phyloP scores from a whole-genome alignment of 1,140 invertebrate genomes.

The Trichonephila inaurata region DNA sequence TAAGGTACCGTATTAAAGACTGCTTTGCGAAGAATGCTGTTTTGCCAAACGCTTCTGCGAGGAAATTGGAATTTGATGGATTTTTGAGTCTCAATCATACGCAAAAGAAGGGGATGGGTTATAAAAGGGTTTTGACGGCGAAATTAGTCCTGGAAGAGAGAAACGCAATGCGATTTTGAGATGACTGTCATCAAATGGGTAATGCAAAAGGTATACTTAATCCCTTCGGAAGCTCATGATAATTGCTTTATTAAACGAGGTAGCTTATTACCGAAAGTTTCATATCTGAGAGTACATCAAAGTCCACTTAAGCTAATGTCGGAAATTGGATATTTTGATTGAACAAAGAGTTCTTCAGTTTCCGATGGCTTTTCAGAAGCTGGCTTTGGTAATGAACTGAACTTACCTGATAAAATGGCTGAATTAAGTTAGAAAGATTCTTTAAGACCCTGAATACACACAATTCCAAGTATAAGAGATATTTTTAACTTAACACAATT shows the following conservation, averaged over 20 bases:
- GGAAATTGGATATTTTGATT: conserved; percentile 13
- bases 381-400: no score
- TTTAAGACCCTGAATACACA: no score
- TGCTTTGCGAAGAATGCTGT: neutral
- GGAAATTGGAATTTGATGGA: conserved; percentile 27
- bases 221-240: neutral
- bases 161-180: neutral
- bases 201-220: neutral
- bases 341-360: neutral
- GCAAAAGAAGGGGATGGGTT: neutral
- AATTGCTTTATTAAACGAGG: conserved; percentile 18
- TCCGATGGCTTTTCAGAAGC: no score
- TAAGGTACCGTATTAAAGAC: neutral
- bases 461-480: no score
- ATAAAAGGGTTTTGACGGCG: neutral
- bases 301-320: neutral
- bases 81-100: neutral
- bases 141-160: neutral
- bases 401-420: no score
- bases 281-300: neutral
- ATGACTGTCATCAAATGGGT: neutral
- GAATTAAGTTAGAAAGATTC: no score
- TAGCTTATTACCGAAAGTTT: neutral
- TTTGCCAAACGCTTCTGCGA: neutral
- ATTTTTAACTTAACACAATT: no score